Conservation (phyloP, 35 echinoderm and acorn worm genomes). For the Holothuria glaberrima region DNA sequence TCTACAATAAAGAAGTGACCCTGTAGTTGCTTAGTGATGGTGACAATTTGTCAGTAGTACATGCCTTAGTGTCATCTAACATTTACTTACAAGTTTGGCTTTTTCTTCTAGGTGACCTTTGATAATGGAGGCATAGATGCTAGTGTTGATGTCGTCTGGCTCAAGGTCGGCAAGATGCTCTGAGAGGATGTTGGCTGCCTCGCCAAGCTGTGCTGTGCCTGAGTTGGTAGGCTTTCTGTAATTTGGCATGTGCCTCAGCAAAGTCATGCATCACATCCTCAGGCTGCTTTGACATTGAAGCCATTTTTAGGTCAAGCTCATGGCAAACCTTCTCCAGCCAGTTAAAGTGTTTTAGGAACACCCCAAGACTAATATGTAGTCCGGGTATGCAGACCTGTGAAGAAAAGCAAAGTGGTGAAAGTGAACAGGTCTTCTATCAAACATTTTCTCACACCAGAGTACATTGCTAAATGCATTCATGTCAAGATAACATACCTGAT, state of each 20-base stretch:
- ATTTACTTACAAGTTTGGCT: not conserved
- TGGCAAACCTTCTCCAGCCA: constrained; percentile 19
- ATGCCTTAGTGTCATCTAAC: not conserved
- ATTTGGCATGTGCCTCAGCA: not conserved
- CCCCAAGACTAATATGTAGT: constrained; percentile 36
- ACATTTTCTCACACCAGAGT: not conserved
- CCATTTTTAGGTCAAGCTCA: constrained; percentile 14
- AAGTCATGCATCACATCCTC: not conserved
- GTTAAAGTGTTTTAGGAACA: constrained; percentile 30
- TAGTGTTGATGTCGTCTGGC: not conserved
- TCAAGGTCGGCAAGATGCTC: not conserved
- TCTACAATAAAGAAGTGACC: not conserved
- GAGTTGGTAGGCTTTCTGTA: not conserved
- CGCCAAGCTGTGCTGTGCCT: constrained; percentile 13
- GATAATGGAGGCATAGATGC: constrained; percentile 1
- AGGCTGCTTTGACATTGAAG: not conserved
- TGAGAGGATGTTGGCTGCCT: not conserved
- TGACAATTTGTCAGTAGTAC: not conserved
- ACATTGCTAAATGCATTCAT: not conserved
- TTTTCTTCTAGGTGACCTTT: constrained; percentile 20
- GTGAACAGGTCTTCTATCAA: not conserved
- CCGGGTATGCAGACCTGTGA: constrained; percentile 47
- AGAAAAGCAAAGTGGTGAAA: not conserved
- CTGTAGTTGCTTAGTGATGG: not conserved
- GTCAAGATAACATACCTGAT: constrained; percentile 21